A percentile compares a stretch with the other conserved stretches of the same genome.
Conservation (phyloP, 2,113 vertebrate species). For the Leucopsar rothschildi region DNA sequence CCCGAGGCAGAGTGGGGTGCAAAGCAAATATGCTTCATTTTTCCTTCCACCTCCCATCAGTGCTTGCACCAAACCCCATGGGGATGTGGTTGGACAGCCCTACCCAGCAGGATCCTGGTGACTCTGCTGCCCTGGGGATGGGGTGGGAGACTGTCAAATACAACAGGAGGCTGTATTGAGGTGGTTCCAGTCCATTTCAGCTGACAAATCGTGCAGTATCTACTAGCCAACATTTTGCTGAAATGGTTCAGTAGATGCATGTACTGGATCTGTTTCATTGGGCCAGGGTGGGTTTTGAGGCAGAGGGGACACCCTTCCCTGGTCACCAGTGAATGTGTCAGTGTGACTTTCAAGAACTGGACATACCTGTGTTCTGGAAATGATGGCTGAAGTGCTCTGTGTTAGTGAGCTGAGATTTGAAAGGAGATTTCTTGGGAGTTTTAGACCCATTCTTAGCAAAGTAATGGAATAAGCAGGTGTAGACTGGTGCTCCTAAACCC, state of each 20-base stretch:
- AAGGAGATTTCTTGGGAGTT: not conserved
- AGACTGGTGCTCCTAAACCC: not conserved
- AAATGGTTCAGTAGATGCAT: not conserved
- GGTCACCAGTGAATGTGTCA: not conserved
- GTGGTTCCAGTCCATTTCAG: not conserved
- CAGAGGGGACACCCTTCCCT: not conserved
- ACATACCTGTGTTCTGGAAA: fast-evolving
- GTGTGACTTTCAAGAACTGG: not conserved
- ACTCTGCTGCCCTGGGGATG: not conserved
- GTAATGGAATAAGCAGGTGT: not conserved
- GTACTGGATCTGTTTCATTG: not conserved
- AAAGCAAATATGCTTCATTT: not conserved
- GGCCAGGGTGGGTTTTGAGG: not conserved
- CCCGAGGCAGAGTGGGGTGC: not conserved
- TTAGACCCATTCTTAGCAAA: not conserved
- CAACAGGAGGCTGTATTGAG: not conserved
- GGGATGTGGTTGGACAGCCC: not conserved
- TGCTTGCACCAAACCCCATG: not conserved
- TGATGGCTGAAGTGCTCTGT: not conserved
- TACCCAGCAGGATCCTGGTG: not conserved
- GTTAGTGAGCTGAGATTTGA: not conserved
- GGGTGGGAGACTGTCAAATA: not conserved
- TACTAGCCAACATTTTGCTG: not conserved
- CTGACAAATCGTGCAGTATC: fast-evolving
- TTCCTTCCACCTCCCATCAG: not conserved